Base-by-base conservation (phyloP, 2,888 invertebrate species). In the Abscondita cerata region DNA sequence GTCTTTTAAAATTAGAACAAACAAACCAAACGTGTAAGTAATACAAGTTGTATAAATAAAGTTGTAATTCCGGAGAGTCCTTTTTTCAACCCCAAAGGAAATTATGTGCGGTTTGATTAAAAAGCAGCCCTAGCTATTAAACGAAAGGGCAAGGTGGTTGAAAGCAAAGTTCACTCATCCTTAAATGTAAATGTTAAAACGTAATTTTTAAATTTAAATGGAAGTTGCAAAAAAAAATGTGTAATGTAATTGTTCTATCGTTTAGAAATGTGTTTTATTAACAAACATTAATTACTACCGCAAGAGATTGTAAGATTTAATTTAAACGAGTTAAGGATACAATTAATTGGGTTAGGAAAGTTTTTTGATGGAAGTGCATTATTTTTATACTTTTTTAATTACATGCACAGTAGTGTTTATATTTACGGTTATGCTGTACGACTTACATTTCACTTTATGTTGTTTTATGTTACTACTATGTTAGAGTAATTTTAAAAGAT, bases 121-220 rank as follows among this genome's bases (percentile, higher is more conserved):
- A 38, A 38, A 52, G 38, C 19, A 19, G 38, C 52, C 38, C 51
- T 16, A 12, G 20, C 52, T 12, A 38, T 15, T 52, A 52, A 52
- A 13, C 40, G 18, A 51, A 36, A 52, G 52, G 38, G 20, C 40
- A 40, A 40, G 12, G 13, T 52, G 38, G 13, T 13, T 52, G 19
- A 20, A 38, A 15, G 3, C 25, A 36, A 19, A 51, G 12, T 40
- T 52, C 47, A 25, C 41, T 40, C 25, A 53, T 44, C 34, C 41
- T 53, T 53, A 44, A 53, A 53, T 53, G 41, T 53, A 44, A 53
- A 53, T 53, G 41, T 44, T 44, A 31, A 53, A 41, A 53, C 44
- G 41, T 53, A 53, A 53, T 53, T 53, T 25, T 31, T 4, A 13
- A 53, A 53, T 53, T 53, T 53, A 53, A 53, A 41, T 41, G 38